phyloP scores from a whole-genome alignment of 2,113 vertebrate species.

The Acinonyx jubatus region DNA sequence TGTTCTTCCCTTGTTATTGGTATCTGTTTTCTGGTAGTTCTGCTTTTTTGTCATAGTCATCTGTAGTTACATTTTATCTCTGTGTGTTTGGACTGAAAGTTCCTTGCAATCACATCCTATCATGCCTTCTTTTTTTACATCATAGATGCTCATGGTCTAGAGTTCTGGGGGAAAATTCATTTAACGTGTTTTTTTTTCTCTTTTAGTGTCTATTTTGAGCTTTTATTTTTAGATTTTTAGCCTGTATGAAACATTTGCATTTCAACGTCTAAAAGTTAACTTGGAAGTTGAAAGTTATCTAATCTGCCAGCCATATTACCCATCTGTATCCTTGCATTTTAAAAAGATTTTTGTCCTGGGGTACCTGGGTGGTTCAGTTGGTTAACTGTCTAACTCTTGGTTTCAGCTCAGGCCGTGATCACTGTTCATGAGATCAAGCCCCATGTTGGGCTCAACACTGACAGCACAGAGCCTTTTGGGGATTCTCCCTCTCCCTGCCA shows the following conservation, averaged over 20 bases:
- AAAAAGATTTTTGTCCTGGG: not conserved
- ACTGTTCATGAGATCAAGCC: too few relatives aligned
- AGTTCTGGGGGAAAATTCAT: not conserved
- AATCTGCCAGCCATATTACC: not conserved
- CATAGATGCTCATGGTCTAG: not conserved
- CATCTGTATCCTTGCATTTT: not conserved
- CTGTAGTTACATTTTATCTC: not conserved
- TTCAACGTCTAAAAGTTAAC: constrained; percentile 6
- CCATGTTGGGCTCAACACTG: too few relatives aligned
- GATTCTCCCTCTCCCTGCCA: too few relatives aligned
- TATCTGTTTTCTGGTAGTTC: not conserved
- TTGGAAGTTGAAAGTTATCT: constrained; percentile 44
- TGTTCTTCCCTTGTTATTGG: not conserved
- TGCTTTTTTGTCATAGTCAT: not conserved
- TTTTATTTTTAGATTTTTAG: constrained; percentile 20
- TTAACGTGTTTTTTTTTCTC: not conserved
- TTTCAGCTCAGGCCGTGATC: too few relatives aligned
- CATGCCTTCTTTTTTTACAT: not conserved
- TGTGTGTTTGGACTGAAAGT: not conserved
- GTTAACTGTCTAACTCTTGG: too few relatives aligned
- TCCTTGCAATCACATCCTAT: not conserved
- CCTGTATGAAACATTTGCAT: not conserved
- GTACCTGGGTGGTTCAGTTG: too few relatives aligned
- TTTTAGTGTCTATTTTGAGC: not conserved
- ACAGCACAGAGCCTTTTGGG: too few relatives aligned